phyloP scores from a whole-genome alignment of 2,888 invertebrate species.

The Phragmatobia fuliginosa region DNA sequence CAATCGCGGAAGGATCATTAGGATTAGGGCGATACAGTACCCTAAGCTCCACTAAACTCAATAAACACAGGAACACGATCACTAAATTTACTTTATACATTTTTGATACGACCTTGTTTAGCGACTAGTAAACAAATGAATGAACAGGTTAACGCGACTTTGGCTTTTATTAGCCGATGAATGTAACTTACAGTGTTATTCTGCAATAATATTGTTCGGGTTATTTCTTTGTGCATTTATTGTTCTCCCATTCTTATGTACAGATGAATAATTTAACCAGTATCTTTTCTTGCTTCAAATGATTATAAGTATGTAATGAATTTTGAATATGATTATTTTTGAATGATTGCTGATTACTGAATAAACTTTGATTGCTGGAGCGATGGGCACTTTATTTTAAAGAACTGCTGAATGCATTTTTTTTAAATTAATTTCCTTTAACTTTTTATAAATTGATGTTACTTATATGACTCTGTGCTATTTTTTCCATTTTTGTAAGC shows the following conservation, averaged over 20 bases:
- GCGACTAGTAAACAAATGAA: slow-evolving; percentile 49
- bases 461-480: no score
- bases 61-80: slow-evolving; percentile 38
- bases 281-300: no score
- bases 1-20: slow-evolving; percentile 63
- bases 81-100: slow-evolving; percentile 36
- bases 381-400: no score
- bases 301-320: no score
- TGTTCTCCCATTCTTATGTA: background rate
- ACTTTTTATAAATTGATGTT: no score
- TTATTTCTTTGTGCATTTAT: background rate
- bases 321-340: no score
- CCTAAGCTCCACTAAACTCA: slow-evolving; percentile 38
- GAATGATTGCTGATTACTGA: no score
- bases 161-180: slow-evolving; percentile 32
- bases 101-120: slow-evolving; percentile 45
- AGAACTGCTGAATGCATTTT: no score
- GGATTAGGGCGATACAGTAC: slow-evolving; percentile 54
- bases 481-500: no score
- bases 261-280: background rate
- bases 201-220: slow-evolving; percentile 40
- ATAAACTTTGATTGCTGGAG: no score
- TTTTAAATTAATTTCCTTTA: no score
- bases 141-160: slow-evolving; percentile 31
- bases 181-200: slow-evolving; percentile 38